Evolutionary conservation across 2,888 invertebrate species (phyloP), one percentile per base, ranked within the genome.

Genomic region (Amphipyra tragopoginis): DNA sequence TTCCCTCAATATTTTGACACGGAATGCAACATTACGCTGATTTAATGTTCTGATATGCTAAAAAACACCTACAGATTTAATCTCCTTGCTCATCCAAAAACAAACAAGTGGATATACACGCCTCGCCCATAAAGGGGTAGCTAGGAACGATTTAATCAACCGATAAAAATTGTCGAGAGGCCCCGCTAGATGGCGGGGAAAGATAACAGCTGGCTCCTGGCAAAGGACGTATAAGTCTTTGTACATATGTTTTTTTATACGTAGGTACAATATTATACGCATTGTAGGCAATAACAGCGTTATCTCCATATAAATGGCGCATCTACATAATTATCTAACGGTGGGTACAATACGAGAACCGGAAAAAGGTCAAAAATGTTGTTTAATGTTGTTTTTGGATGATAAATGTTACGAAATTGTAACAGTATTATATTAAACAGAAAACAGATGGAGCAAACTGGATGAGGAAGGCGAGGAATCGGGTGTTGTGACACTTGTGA

Each of bases 121-220:
- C 77, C 76, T 65, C 56, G 65, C 77, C 84, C 77, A 88, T 92
- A 91, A 92, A 93, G 89, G 92, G 93, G 92, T 92, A 91, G 90
- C 90, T 86, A 83, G 79, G 76, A 83, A 84, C 88, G 92, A 93
- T 93, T 90, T 92, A 90, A 93, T 93, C 88, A 89, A 81, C 86
- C 86, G 93, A 93, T 93, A 93, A 91, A 91, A 92, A 87, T 86
- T 90, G 89, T 88, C 83, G 81, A 80, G 85, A 82, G 77, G 67
- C 83, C 70, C 79, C 85, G 81, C 85, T 85, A 87, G 91, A 91
- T 93, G 90, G 87, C 90, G 87, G 80, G 82, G 55, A 50, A 26
- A 70, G 91, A 92, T 92, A 89, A 79, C 48, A 77, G 45, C 68
- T 74, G 79, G 77, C 77, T 79, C 77, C 80, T 75, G 70, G 71